Base-by-base conservation (phyloP, 2,113 vertebrate genomes). In the Lasiurus cinereus region DNA sequence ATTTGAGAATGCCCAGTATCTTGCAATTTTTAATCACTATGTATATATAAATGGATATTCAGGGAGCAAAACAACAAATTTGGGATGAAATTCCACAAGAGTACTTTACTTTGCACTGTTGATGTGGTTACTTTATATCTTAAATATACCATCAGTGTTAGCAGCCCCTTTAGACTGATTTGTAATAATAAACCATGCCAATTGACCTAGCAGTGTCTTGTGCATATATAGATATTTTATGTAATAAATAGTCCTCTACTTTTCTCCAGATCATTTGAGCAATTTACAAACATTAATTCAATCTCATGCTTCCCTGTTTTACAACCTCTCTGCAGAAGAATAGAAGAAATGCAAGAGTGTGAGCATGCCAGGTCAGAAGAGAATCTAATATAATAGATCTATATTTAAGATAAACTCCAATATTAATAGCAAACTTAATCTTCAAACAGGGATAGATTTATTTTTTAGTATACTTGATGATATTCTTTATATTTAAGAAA, bases 231-330 rank as follows among this genome's bases (percentile, higher is more conserved):
- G 7, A 67, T n/a, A 89, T 77, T 78, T 56, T n/a, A 90, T n/a
- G 5, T 86, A 59, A 95, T 59, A 79, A 93, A 87, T 3, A n/a
- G 6, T 46, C 39, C 64, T 83, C 27, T 74, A 84, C 43, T 70
- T 69, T 80, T 84, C 82, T 88, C 50, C 27, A 67, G 56, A 88
- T 94, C 29, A 84, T 39, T 3, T 39, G 16, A 46, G 18, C 16
- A 82, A 85, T 59, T 94, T 82, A 78, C 39, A 88, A 82, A 82
- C 46, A 83, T 74, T 83, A 84, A 79, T 80, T 87, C 29, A 91
- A 84, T 31, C 22, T 70, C 50, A 88, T 29, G 43, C 21, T 73
- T 52, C 12, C 56, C 15, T 80, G 24, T 88, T 88, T 94, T 80
- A 18, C 77, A 59, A 88, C 27, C 2, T 73, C 12, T 52, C n/a